These are phyloP conservation scores for Osedax fenrisi DNA, from an alignment of 2,888 invertebrate species.

Conservation along the genomic window DNA sequence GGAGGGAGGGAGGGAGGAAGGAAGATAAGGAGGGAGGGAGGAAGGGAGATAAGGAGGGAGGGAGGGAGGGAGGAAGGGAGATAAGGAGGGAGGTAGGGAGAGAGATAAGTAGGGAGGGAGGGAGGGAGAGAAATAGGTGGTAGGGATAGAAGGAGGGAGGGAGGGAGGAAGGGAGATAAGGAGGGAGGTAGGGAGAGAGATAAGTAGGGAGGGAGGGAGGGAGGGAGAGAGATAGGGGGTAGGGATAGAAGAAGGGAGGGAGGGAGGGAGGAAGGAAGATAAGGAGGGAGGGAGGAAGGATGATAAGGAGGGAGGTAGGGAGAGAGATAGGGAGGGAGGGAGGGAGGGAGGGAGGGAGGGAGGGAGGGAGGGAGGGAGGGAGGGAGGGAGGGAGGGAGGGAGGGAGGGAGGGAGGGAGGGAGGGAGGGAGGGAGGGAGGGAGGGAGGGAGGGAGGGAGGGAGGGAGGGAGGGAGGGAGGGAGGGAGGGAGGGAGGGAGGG, in stretches of 20 bases:
- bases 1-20: no score
- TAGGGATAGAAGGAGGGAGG: not conserved
- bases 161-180: not conserved
- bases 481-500: not conserved
- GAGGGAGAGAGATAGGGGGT: not conserved
- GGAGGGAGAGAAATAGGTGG: not conserved
- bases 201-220: not conserved
- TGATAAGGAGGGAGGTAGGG: not conserved
- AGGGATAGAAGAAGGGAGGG: not conserved
- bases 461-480: not conserved
- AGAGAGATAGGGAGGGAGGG: not conserved
- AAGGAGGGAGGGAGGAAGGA: not conserved
- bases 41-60: no score
- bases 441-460: no score
- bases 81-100: no score
- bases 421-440: not conserved
- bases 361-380: not conserved
- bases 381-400: not conserved
- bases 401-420: not conserved
- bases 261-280: not conserved
- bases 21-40: no score
- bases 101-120: no score
- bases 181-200: not conserved
- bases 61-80: no score
- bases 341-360: not conserved